These are phyloP conservation scores for Chymomyza caudatula DNA, from an alignment of 2,888 invertebrate species.

Conservation along the genomic window DNA sequence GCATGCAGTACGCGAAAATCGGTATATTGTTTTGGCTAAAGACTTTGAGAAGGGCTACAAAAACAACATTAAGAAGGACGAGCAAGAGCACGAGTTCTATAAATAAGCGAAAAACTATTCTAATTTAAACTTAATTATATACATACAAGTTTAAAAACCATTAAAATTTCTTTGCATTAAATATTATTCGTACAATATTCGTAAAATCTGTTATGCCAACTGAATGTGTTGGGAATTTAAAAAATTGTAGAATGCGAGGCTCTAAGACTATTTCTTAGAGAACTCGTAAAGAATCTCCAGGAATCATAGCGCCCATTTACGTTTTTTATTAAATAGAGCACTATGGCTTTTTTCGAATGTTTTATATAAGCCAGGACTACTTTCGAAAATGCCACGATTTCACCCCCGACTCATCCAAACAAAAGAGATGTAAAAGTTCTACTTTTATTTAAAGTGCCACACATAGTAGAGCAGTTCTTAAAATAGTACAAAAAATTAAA, in stretches of 20 bases:
- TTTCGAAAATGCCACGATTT: neutral
- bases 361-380: no score
- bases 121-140: neutral
- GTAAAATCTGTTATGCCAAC: no score
- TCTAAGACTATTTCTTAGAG: no score
- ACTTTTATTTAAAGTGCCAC: neutral
- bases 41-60: conserved; percentile 99
- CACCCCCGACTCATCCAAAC: neutral
- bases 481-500: neutral
- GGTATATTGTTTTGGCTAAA: conserved; percentile 97
- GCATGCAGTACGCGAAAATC: conserved; percentile 99
- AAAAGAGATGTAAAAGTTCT: neutral
- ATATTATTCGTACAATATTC: no score
- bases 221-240: no score
- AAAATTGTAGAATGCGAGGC: no score
- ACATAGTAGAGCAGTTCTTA: neutral
- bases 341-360: no score
- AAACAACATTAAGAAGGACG: conserved; percentile 98
- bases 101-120: conserved; percentile 83
- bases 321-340: no score
- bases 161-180: no score
- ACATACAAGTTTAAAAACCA: neutral
- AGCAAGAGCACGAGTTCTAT: conserved; percentile 98
- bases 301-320: no score
- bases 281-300: no score